Evolutionary conservation across 2,113 vertebrate species (phyloP).

Genomic region (Cnemophilus loriae): DNA sequence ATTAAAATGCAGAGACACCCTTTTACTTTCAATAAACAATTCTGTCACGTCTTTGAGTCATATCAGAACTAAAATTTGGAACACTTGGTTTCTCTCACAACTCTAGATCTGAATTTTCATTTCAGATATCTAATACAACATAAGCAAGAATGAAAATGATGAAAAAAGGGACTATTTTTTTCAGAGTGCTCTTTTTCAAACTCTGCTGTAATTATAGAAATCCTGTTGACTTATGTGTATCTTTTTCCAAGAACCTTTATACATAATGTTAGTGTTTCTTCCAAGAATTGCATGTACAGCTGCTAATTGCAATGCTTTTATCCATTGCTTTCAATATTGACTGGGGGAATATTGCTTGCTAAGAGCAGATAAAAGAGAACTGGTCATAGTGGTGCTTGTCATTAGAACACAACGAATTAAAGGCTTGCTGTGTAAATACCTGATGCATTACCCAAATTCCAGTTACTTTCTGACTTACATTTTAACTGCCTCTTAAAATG

Average conservation of each 20-base stretch:
- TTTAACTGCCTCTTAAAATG: not conserved
- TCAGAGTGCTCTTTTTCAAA: not conserved
- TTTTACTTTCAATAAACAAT: not conserved
- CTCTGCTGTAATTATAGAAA: not conserved
- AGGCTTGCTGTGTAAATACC: not conserved
- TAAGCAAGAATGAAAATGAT: accelerated
- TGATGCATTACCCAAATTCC: not conserved
- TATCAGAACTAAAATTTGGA: not conserved
- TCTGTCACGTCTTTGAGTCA: not conserved
- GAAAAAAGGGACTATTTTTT: not conserved
- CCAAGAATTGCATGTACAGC: not conserved
- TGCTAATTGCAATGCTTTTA: not conserved
- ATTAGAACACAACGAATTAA: not conserved
- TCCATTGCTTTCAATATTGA: not conserved
- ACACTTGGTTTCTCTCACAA: not conserved
- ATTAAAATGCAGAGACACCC: accelerated
- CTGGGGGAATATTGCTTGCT: not conserved
- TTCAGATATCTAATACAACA: not conserved
- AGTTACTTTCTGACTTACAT: not conserved
- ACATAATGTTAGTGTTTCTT: not conserved
- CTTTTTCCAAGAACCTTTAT: not conserved
- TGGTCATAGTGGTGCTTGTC: not conserved
- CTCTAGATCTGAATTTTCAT: not conserved
- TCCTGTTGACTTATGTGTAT: not conserved
- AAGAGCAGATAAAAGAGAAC: not conserved